These are phyloP conservation scores for Struthio camelus DNA, from an alignment of 2,113 vertebrate genomes.

Conservation along the genomic window DNA sequence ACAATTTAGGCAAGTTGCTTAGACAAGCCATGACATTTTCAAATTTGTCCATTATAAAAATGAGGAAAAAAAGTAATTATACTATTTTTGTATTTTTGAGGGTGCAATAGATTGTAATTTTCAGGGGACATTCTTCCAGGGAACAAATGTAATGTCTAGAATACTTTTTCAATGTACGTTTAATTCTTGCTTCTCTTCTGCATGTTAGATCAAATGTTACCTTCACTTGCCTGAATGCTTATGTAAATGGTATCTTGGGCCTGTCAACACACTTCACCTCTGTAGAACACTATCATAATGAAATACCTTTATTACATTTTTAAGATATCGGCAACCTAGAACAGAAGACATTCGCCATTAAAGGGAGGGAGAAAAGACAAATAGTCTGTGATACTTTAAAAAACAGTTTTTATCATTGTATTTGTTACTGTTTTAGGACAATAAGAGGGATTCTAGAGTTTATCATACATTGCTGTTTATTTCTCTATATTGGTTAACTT, in stretches of 20 bases:
- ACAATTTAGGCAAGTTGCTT: not conserved
- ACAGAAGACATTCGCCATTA: not conserved
- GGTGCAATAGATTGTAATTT: not conserved
- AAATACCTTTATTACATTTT: conserved; percentile 1
- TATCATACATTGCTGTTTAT: not conserved
- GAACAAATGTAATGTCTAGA: not conserved
- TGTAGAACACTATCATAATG: not conserved
- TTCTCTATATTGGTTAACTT: not conserved
- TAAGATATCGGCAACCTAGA: not conserved
- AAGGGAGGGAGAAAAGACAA: not conserved
- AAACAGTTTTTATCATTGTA: not conserved
- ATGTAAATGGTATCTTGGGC: not conserved
- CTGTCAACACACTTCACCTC: not conserved
- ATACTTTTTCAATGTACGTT: conserved; percentile 3
- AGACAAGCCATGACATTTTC: not conserved
- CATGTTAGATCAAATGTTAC: not conserved
- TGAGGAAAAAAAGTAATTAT: not conserved
- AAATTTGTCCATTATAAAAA: not conserved
- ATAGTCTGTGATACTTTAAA: not conserved
- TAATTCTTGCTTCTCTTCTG: conserved; percentile 24
- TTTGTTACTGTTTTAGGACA: not conserved
- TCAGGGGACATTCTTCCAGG: not conserved
- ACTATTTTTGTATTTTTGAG: not conserved
- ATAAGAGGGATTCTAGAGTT: not conserved
- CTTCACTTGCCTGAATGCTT: conserved; percentile 7